These are phyloP conservation scores for Drosophila nannoptera DNA, from an alignment of 1,140 invertebrate species.

Conservation along the genomic window DNA sequence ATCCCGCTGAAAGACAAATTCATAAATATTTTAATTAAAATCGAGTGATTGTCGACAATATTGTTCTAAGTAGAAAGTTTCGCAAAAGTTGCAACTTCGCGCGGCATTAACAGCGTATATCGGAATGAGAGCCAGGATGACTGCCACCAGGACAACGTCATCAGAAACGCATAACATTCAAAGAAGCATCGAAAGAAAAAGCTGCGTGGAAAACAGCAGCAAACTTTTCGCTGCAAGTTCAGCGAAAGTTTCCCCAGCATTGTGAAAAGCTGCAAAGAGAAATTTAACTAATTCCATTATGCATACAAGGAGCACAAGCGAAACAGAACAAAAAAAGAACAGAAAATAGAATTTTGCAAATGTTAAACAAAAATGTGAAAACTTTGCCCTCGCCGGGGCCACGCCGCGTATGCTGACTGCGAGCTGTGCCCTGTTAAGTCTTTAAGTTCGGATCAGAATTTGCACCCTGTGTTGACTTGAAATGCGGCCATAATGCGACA, in stretches of 20 bases:
- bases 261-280: constrained; percentile 53
- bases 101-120: constrained; percentile 37
- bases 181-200: constrained; percentile 20
- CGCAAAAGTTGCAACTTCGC: constrained; percentile 46
- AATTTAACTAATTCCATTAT: constrained; percentile 73
- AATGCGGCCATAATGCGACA: constrained; percentile 37
- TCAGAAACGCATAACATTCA: constrained; percentile 68
- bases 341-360: constrained; percentile 45
- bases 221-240: constrained; percentile 68
- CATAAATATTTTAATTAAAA: constrained; percentile 74
- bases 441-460: constrained; percentile 49
- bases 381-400: constrained; percentile 56
- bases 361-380: constrained; percentile 72
- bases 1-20: constrained; percentile 48
- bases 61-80: constrained; percentile 67
- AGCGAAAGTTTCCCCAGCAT: constrained; percentile 59
- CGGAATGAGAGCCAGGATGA: constrained; percentile 43
- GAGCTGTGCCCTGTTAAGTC: constrained; percentile 27
- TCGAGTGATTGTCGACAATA: constrained; percentile 58
- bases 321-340: constrained; percentile 6
- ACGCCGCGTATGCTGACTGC: not conserved
- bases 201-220: constrained; percentile 40
- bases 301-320: constrained; percentile 40
- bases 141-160: constrained; percentile 44
- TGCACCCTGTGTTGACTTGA: constrained; percentile 52